phyloP scores from a whole-genome alignment of 2,113 vertebrate genomes.

The Alexandromys fortis region DNA sequence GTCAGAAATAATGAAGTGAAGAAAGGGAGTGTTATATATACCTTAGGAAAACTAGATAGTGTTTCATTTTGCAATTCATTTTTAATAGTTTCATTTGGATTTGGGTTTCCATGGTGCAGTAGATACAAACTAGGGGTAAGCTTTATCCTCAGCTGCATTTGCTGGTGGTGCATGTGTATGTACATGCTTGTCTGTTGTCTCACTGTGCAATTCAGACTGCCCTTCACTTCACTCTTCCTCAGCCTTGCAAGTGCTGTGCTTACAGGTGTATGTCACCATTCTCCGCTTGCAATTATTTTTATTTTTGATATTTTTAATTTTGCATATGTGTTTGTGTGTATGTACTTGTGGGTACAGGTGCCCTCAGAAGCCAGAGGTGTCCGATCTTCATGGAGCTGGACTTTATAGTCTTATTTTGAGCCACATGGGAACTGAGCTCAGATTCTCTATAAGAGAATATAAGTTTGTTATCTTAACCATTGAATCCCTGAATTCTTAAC shows the following conservation, averaged over 20 bases:
- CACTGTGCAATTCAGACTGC: background rate
- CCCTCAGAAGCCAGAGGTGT: background rate
- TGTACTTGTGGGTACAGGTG: background rate
- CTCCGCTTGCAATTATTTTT: background rate
- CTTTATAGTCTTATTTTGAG: background rate
- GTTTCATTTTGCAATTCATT: background rate
- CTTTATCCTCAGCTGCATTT: background rate
- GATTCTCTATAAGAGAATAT: background rate
- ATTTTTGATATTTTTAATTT: background rate
- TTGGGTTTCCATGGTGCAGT: no score
- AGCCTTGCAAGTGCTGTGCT: background rate
- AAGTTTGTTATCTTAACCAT: background rate
- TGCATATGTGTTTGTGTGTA: background rate
- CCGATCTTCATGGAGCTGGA: background rate
- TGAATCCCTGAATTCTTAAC: background rate
- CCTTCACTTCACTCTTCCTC: no score
- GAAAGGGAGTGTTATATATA: background rate
- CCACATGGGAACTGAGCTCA: background rate
- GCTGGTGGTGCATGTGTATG: background rate
- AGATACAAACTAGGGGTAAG: background rate
- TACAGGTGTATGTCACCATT: background rate
- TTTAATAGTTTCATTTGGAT: background rate
- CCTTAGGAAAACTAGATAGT: no score
- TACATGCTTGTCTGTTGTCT: background rate
- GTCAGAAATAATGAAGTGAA: background rate